Base-by-base conservation (phyloP, 2,888 invertebrate genomes). In the Erebia epiphron region DNA sequence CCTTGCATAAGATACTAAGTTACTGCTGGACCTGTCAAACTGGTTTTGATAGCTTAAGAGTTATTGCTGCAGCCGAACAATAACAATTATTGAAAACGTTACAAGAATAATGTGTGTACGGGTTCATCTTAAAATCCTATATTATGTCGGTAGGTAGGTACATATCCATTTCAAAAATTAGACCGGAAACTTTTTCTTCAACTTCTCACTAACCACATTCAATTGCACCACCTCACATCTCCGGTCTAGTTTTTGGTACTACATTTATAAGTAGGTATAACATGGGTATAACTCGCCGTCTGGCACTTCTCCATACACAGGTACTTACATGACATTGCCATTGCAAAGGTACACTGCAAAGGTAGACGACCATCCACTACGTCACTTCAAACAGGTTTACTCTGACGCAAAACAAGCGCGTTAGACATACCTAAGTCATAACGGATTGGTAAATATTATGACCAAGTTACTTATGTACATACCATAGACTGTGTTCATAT, bases 351-450 rank as follows among this genome's bases (percentile, higher is more conserved):
- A 58, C n/a, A 58, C 67, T 67, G 49, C 67, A 67, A 56, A 65
- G 72, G 72, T 72, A 58, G 72, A 65, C 67, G 72, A 72, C 72
- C 72, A 72, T 58, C 26, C 8, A n/a, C 49, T 57, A 21, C 35
- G 67, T 67, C 67, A 58, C 14, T 57, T 14, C 70, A 64, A 72
- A 72, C 72, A 64, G 67, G 72, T 72, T 72, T 65, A 52, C 52
- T 58, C 63, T n/a, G 64, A 58, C 65, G 71, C 65, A 56, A 57
- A 65, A 61, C 66, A 68, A 49, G 68, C 71, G 21, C 18, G 35
- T 50, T 62, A 69, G 50, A 54, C 52, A 46, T 68, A 68, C 43
- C 46, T 68, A 26, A 26, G 26, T 35, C 35, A 35, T 35, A 68
- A 64, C 64, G 64, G 68, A 68, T 61, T 68, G 52, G 69, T 58